Evolutionary conservation across 2,888 invertebrate species (phyloP).

Genomic region (Mamestra brassicae): DNA sequence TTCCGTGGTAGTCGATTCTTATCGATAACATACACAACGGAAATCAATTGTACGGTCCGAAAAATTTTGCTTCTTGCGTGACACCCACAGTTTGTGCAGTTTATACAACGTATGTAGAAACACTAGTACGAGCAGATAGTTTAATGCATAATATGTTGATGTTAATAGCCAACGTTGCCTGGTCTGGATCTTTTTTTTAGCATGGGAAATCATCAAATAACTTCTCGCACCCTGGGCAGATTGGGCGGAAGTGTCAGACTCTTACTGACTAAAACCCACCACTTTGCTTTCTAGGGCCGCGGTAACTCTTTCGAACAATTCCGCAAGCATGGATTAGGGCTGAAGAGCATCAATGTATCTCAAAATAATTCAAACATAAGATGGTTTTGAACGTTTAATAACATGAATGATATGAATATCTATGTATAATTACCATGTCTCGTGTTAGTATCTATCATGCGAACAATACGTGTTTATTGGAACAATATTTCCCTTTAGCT

Average conservation of each 20-base stretch:
- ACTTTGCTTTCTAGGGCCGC: too few species aligned
- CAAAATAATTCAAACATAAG: neutral
- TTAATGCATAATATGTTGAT: neutral
- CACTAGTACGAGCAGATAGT: neutral
- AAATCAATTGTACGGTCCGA: slow-evolving; percentile 48
- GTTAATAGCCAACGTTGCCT: neutral
- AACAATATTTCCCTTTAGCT: slow-evolving; percentile 16
- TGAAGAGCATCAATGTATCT: neutral
- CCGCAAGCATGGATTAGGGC: neutral
- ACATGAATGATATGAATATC: slow-evolving; percentile 23
- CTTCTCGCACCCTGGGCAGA: too few species aligned
- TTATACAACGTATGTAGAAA: slow-evolving; percentile 27
- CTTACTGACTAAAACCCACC: too few species aligned
- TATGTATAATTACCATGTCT: slow-evolving; percentile 13
- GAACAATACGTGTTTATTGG: slow-evolving; percentile 27
- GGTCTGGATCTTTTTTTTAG: too few species aligned
- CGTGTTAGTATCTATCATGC: slow-evolving; percentile 23
- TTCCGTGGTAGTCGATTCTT: slow-evolving; percentile 37
- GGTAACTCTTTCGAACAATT: too few species aligned
- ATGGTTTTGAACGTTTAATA: neutral
- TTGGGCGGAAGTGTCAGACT: too few species aligned
- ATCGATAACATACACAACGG: slow-evolving; percentile 48
- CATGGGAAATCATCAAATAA: too few species aligned
- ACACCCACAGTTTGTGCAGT: slow-evolving; percentile 7
- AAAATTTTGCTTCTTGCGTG: slow-evolving; percentile 56